phyloP scores from a whole-genome alignment of 2,888 invertebrate genomes.

The Synergus laeviventris region DNA sequence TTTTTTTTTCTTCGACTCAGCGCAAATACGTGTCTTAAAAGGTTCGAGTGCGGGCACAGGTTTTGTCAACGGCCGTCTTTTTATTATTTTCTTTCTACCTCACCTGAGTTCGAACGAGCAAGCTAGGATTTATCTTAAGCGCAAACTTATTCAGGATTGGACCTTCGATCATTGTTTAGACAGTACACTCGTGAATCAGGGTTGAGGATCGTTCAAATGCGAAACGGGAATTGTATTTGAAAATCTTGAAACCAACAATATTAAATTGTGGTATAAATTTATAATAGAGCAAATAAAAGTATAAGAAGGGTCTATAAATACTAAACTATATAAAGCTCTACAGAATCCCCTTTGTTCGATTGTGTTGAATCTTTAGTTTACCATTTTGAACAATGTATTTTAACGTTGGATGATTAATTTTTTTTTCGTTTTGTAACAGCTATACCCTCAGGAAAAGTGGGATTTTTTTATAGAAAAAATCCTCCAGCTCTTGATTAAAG shows the following conservation, averaged over 20 bases:
- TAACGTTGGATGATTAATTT: neutral
- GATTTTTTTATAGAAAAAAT: neutral
- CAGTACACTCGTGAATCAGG: conserved; percentile 21
- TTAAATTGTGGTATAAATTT: neutral
- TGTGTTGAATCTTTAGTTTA: too few relatives aligned
- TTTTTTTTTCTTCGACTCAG: conserved; percentile 42
- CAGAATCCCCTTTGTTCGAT: too few relatives aligned
- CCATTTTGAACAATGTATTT: too few relatives aligned
- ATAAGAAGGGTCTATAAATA: too few relatives aligned
- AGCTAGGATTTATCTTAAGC: conserved; percentile 50
- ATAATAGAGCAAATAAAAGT: too few relatives aligned
- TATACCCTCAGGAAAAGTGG: neutral
- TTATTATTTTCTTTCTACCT: conserved; percentile 50
- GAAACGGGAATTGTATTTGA: neutral
- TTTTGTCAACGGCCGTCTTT: conserved; percentile 62
- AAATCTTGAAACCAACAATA: neutral
- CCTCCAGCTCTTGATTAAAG: conserved; percentile 24
- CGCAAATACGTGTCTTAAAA: conserved; percentile 51
- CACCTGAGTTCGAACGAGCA: conserved; percentile 47
- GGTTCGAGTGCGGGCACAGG: conserved; percentile 51
- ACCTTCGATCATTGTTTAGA: conserved; percentile 28
- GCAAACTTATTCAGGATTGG: conserved; percentile 45
- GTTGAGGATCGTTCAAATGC: conserved; percentile 6
- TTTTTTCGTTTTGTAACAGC: neutral
- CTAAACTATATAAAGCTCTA: too few relatives aligned